phyloP scores from a whole-genome alignment of 2,113 vertebrate species.

The Pluvianellus socialis region DNA sequence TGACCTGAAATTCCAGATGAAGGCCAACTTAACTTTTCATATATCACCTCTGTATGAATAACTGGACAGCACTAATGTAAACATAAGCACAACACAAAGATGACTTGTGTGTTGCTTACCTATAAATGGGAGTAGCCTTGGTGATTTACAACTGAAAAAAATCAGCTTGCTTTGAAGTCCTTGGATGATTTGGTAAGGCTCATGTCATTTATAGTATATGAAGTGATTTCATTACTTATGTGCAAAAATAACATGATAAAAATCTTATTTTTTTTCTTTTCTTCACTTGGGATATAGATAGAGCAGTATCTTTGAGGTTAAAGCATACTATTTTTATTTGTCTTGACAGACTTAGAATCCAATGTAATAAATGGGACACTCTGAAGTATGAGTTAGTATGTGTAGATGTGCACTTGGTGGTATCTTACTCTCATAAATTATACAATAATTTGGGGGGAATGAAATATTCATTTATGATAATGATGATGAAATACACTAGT shows the following conservation, averaged over 20 bases:
- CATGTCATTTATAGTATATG: background rate
- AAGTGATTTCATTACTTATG: background rate
- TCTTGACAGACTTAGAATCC: background rate
- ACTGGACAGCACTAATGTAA: background rate
- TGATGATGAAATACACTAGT: background rate
- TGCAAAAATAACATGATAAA: background rate
- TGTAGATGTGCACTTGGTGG: background rate
- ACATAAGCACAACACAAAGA: background rate
- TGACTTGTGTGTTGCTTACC: background rate
- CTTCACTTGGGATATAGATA: background rate
- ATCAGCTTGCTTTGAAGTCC: background rate
- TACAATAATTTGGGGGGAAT: background rate
- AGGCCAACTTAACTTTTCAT: background rate
- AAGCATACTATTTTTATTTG: background rate
- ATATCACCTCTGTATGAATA: background rate
- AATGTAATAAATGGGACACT: background rate
- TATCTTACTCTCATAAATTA: slow-evolving; percentile 10
- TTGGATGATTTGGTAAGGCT: background rate
- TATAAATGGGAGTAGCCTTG: background rate
- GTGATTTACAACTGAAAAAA: background rate
- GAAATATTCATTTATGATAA: slow-evolving; percentile 47
- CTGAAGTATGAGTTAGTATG: background rate
- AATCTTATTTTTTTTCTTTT: background rate
- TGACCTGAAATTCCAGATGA: fast-evolving
- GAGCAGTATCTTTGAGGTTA: background rate